A percentile compares a stretch with the other conserved stretches of the same genome.
Evolutionary conservation across 2,113 vertebrate genomes (phyloP).

Genomic region (Hydropotes inermis): DNA sequence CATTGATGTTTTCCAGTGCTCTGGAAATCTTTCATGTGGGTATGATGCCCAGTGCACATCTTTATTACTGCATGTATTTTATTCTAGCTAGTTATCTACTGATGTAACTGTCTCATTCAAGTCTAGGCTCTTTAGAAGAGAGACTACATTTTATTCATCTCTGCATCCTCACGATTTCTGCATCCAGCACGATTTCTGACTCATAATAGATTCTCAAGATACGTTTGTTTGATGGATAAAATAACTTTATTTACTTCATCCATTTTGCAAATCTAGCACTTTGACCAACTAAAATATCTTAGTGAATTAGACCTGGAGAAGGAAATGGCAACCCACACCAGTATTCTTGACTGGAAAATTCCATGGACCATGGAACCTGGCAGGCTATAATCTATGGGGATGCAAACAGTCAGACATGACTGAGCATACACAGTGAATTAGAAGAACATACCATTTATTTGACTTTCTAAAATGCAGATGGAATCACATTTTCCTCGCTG

Average conservation of each 20-base stretch:
- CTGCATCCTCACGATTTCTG: neutral
- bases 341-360: neutral
- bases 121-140: neutral
- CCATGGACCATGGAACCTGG: neutral
- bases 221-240: neutral
- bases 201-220: neutral
- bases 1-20: neutral
- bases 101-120: neutral
- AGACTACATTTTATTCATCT: neutral
- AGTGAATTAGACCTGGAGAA: neutral
- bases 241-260: neutral
- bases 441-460: neutral
- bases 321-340: neutral
- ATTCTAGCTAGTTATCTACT: neutral
- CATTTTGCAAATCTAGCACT: neutral
- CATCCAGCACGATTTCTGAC: neutral
- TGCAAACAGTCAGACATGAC: neutral
- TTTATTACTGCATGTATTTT: neutral
- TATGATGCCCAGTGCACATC: neutral
- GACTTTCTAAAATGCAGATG: neutral
- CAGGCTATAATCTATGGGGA: neutral
- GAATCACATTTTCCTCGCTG: neutral
- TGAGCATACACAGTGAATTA: neutral
- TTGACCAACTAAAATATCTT: neutral
- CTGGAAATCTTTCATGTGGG: neutral